Conservation (phyloP, 2,113 vertebrate species). For the Desmodus rotundus region DNA sequence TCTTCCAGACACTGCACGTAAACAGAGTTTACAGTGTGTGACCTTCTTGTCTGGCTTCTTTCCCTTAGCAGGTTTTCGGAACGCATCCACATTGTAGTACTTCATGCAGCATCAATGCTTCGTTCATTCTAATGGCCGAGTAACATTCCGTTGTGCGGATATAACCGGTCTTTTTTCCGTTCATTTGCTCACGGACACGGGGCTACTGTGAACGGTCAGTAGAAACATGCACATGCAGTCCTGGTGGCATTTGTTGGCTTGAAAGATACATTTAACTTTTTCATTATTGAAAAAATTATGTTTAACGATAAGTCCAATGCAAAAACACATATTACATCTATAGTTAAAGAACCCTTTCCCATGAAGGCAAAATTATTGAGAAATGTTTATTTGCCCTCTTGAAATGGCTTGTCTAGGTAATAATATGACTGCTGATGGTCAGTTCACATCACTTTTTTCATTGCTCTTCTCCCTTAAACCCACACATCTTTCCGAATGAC, state of each 20-base stretch:
- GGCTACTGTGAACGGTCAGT: not conserved
- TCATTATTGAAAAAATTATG: conserved; percentile 33
- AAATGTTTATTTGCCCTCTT: conserved; percentile 46
- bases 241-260: not conserved
- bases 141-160: not conserved
- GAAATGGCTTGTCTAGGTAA: not conserved
- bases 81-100: not conserved
- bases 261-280: not conserved
- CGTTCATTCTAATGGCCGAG: not conserved
- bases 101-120: not conserved
- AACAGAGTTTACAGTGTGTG: not conserved
- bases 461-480: not conserved
- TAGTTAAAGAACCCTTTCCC: not conserved
- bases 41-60: not conserved
- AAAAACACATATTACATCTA: conserved; percentile 9
- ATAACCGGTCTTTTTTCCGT: not conserved
- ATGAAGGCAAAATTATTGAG: not conserved
- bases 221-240: not conserved
- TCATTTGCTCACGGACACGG: not conserved
- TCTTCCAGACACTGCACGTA: not conserved
- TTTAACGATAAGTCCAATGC: not conserved
- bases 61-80: not conserved
- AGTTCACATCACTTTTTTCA: not conserved
- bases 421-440: not conserved
- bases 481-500: not conserved